A percentile compares a stretch with the other conserved stretches of the same genome.
Conservation (phyloP, 2,797 vertebrate species). For the Phyllotis vaccarum region DNA sequence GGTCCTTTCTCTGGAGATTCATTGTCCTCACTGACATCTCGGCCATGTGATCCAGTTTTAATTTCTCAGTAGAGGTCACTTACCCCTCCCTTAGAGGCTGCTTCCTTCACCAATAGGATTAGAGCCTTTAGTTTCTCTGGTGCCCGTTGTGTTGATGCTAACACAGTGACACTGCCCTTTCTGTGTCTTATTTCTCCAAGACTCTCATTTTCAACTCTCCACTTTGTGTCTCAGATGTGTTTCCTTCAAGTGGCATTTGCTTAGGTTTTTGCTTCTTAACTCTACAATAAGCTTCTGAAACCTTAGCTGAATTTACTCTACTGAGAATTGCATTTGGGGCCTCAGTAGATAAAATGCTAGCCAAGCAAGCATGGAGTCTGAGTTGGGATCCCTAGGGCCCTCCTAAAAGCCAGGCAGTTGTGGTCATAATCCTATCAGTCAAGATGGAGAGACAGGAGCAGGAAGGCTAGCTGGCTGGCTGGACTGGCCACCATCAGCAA, state of each 20-base stretch:
- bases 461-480: background rate
- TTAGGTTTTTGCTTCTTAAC: background rate
- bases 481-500: too few species aligned
- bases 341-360: background rate
- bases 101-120: background rate
- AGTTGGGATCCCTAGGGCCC: background rate
- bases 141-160: background rate
- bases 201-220: constrained; percentile 12
- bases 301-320: constrained; percentile 2
- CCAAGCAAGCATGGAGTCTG: background rate
- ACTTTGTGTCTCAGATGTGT: background rate
- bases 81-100: background rate
- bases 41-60: background rate
- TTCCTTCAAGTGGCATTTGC: background rate
- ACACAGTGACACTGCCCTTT: background rate
- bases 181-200: background rate
- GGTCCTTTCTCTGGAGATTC: background rate
- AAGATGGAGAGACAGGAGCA: background rate
- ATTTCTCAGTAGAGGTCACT: background rate
- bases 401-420: background rate
- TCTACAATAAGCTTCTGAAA: background rate
- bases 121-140: background rate
- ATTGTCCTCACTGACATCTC: background rate
- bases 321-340: constrained; percentile 41
- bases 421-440: too few species aligned